Evolutionary conservation across 1,140 invertebrate species (phyloP).

Genomic region (Pseudomyrmex gracilis): DNA sequence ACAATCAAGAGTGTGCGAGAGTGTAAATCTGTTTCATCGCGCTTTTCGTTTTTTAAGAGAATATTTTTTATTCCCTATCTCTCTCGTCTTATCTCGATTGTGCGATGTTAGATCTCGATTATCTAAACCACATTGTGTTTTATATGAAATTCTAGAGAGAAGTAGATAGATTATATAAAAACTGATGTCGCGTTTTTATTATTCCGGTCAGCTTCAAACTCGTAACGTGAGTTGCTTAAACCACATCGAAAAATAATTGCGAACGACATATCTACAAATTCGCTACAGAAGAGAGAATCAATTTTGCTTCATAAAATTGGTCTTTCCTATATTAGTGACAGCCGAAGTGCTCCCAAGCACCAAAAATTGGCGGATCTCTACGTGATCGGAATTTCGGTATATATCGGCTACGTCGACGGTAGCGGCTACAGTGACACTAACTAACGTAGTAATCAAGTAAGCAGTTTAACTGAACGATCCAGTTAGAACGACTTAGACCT

Average conservation of each 20-base stretch:
- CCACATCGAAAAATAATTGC: not conserved
- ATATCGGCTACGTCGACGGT: slow-evolving; percentile 43
- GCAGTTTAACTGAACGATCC: slow-evolving; percentile 72
- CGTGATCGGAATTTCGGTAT: slow-evolving; percentile 64
- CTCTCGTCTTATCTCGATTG: no score
- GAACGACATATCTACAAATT: slow-evolving; percentile 2
- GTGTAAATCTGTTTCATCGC: not conserved
- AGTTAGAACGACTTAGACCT: slow-evolving; percentile 70
- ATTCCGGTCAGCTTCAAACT: not conserved
- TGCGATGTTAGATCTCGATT: no score
- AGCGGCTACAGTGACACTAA: slow-evolving; percentile 62
- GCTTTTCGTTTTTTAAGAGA: not conserved
- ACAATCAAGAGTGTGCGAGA: not conserved
- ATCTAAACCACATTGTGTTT: no score
- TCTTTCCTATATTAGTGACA: slow-evolving; percentile 23
- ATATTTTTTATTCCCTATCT: no score
- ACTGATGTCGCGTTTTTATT: not conserved
- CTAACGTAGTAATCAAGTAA: slow-evolving; percentile 74
- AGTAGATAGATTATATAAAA: not conserved
- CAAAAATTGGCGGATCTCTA: slow-evolving; percentile 59
- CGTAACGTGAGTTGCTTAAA: not conserved
- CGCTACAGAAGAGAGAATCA: not conserved
- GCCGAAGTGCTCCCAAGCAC: slow-evolving; percentile 7
- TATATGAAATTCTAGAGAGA: no score
- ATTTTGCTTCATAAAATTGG: slow-evolving; percentile 30